Conservation (phyloP, 2,113 vertebrate species). For the Perca flavescens region DNA sequence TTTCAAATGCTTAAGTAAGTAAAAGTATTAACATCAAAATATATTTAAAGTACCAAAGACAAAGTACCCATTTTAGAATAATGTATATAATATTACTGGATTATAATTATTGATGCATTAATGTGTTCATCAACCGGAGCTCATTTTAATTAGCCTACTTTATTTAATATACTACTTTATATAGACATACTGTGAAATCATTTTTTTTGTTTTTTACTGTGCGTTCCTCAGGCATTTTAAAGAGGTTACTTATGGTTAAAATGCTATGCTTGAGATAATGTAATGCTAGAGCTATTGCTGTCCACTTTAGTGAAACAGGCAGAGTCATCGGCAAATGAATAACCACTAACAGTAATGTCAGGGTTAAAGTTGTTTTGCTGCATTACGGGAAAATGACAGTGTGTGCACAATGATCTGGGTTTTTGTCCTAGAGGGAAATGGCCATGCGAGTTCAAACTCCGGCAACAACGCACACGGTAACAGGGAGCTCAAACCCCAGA, state of each 20-base stretch:
- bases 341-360: conserved; percentile 32
- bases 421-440: conserved; percentile 41
- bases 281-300: not conserved
- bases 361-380: conserved; percentile 34
- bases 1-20: not conserved
- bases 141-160: too few relatives aligned
- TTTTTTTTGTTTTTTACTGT: not conserved
- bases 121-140: too few relatives aligned
- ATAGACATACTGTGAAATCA: not conserved
- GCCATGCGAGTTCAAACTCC: conserved; percentile 42
- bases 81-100: too few relatives aligned
- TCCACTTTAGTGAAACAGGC: conserved; percentile 4
- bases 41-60: not conserved
- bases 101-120: too few relatives aligned
- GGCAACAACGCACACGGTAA: conserved; percentile 1
- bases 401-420: conserved; percentile 1
- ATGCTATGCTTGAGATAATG: not conserved
- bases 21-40: not conserved
- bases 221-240: conserved; percentile 11
- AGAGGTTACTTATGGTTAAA: not conserved
- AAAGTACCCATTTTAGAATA: not conserved
- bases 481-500: conserved; percentile 20
- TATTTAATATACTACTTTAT: too few relatives aligned
- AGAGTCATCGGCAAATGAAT: conserved; percentile 45
- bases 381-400: conserved; percentile 53